Base-by-base conservation (phyloP, 2,888 invertebrate genomes). In the Shargacucullia verbasci region DNA sequence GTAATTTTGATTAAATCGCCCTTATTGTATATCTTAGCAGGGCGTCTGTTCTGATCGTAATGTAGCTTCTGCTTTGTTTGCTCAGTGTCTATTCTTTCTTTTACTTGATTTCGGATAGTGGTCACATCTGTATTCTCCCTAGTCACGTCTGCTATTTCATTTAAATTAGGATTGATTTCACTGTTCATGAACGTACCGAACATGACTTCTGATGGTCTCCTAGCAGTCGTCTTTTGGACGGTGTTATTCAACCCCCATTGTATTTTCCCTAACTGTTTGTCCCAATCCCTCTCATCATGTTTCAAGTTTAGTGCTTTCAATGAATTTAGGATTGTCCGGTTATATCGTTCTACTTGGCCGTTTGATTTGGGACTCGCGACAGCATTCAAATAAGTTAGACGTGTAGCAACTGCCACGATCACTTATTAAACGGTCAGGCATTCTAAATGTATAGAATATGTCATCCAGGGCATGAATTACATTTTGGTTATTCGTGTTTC, bases 261-360 rank as follows among this genome's bases (percentile, higher is more conserved):
- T 2, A 53, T 13, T 7, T 12, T 45, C 5, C 53, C 54, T 7
- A 60, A 6, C 11, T 45, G 14, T 10, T 29, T 11, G 14, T 60
- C 55, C 55, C 59, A 60, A 0, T 40, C 46, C 6, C 12, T 55
- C 12, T 60, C 59, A 20, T 43, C 14, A 46, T 12, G 0, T 2
- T 33, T 46, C 0, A 60, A 11, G 9, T 55, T 55, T 35, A 31
- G 35, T 13, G 59, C 49, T 0, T 33, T 54, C 10, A 59, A n/a
- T 8, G 48, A 44, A 11, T 49, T 31, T 10, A 59, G 29, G 8
- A 59, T 52, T 5, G 52, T 37, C 29, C 53, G 57, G 29, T 49
- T 59, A n/a, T 56, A 61, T 10, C 61, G 31, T 34, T 61, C 61
- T 6, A 57, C 57, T 9, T 61, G 61, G 2, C 61, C 57, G 14